Conservation (phyloP, 2,888 invertebrate genomes). For the Cecidostiba fungosa region DNA sequence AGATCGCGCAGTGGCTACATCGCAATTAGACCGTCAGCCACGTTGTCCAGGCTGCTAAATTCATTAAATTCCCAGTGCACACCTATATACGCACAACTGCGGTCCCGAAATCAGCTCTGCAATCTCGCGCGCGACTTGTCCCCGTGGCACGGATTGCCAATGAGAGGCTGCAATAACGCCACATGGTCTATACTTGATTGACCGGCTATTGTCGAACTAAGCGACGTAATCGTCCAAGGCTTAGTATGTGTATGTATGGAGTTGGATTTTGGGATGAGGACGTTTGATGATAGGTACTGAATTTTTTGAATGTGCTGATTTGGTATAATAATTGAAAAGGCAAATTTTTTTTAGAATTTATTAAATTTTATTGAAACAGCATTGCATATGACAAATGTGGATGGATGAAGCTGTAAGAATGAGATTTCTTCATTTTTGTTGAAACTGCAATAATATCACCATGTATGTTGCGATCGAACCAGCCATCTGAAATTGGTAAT, state of each 20-base stretch:
- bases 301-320: too few relatives aligned
- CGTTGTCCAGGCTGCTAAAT: not conserved
- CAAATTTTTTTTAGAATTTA: too few relatives aligned
- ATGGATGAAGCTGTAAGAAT: too few relatives aligned
- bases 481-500: not conserved
- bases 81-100: not conserved
- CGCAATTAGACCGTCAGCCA: not conserved
- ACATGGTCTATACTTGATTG: conserved; percentile 1
- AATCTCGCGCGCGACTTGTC: conserved; percentile 8
- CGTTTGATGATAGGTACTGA: too few relatives aligned
- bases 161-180: not conserved
- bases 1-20: not conserved
- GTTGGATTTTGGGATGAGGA: not conserved
- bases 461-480: not conserved
- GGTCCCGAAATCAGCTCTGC: conserved; percentile 5
- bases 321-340: too few relatives aligned
- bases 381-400: too few relatives aligned
- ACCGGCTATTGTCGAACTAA: not conserved
- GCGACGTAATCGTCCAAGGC: not conserved
- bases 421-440: not conserved
- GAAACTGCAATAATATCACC: not conserved
- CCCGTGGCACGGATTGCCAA: not conserved
- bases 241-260: not conserved
- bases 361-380: too few relatives aligned
- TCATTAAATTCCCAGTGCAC: not conserved